Base-by-base conservation (phyloP, 2,113 vertebrate species). In the Antechinus flavipes region DNA sequence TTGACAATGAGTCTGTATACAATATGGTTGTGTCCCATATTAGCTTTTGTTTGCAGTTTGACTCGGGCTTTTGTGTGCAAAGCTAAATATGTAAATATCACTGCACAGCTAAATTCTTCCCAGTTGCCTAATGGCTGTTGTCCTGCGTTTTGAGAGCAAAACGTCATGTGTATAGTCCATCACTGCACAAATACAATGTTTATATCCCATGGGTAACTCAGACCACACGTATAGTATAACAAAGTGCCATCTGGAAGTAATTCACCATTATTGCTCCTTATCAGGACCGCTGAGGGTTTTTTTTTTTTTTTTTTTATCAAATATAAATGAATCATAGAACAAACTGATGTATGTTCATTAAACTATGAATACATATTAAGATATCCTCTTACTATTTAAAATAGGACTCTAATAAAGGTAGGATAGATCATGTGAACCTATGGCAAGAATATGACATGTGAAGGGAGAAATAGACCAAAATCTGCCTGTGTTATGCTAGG, bases 161-260 rank as follows among this genome's bases (percentile, higher is more conserved):
- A 91, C 22, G 6, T 0, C 84, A 49, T 24, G 94, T 89, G 90
- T 94, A 92, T 92, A 54, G 91, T 90, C 23, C 93, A 27, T 84
- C 91, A n/a, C 61, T 14, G 92, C 2, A 26, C 50, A 61, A 54
- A 93, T 0, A 46, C 35, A 97, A 94, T 68, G 35, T 94, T 95
- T 96, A 6, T 49, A 95, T 98, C 93, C 95, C 97, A 26, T 0
- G 96, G 95, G 90, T 95, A 97, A 91, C 96, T 97, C 94, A 90
- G 98, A 98, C 98, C 97, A 97, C 97, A 98, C 93, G 90, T 98
- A 96, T 95, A 95, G 98, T 52, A 97, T 54, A 95, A 96, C 97
- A 98, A 98, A 98, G 96, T 98, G 95, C 95, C 98, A 98, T 97
- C 98, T 99, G 98, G 98, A 99, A 99, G 97, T 98, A 98, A 98